These are phyloP conservation scores for Tiliqua scincoides DNA, from an alignment of 2,113 vertebrate species.

Conservation along the genomic window DNA sequence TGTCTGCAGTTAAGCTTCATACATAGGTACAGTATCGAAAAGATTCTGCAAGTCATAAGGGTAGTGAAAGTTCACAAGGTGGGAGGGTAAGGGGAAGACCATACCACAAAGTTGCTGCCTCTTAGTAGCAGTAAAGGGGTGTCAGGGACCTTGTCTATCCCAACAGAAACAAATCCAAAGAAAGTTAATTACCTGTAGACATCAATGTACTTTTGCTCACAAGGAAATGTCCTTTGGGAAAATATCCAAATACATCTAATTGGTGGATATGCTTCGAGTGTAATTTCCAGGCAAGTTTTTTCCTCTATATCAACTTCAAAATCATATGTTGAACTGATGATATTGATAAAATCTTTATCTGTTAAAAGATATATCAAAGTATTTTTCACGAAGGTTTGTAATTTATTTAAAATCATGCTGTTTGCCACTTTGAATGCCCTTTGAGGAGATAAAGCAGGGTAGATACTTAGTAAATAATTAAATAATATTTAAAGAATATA, in stretches of 20 bases:
- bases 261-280: slow-evolving; percentile 83
- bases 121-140: too few relatives aligned
- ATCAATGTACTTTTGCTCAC: slow-evolving; percentile 69
- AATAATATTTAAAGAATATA: neutral
- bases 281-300: slow-evolving; percentile 80
- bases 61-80: too few relatives aligned
- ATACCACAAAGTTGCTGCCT: too few relatives aligned
- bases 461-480: neutral
- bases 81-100: too few relatives aligned
- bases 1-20: neutral
- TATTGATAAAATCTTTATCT: slow-evolving; percentile 86
- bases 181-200: slow-evolving; percentile 69
- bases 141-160: too few relatives aligned
- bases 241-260: slow-evolving; percentile 84
- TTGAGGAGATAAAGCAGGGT: neutral
- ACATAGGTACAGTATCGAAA: too few relatives aligned
- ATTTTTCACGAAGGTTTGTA: neutral
- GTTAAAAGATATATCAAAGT: slow-evolving; percentile 22
- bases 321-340: slow-evolving; percentile 70
- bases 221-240: slow-evolving; percentile 71
- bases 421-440: too few relatives aligned
- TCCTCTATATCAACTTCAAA: slow-evolving; percentile 73
- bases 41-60: too few relatives aligned
- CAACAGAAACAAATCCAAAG: neutral
- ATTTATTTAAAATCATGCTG: too few relatives aligned